Evolutionary conservation across 1,140 invertebrate genomes (phyloP), one percentile per base, ranked within the genome.

Genomic region (Dendroctonus ponderosae): DNA sequence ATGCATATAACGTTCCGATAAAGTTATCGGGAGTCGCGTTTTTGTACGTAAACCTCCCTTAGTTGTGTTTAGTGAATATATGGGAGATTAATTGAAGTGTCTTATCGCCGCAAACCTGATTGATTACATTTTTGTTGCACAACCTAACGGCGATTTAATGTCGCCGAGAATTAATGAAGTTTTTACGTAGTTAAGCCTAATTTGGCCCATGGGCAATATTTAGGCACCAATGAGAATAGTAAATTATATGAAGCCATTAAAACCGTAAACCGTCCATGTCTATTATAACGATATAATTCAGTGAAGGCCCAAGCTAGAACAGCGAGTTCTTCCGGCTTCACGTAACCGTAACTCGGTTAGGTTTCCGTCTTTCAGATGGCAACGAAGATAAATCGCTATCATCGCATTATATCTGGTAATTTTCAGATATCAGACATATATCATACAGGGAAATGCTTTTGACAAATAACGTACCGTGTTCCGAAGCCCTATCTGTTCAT

Each of bases 391-490:
- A 67, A 57, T 43, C 40, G 44, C 52, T 62, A 67, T 67, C 66
- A 43, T 67, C 66, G 53, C 51, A 62, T 67, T 56, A 62, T 62
- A 62, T 57, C 58, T 56, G 52, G 51, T 67, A 62, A 67, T 62
- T 67, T 66, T 62, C 60, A 56, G 66, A 67, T 67, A 67, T 62
- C 60, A 61, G 48, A 43, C 65, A 67, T 62, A 62, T 67, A 67
- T 67, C 66, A 67, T 67, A 62, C 59, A 52, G 42, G 66, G 65
- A 66, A 66, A 66, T 61, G 65, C 65, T 53, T 60, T 62, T 67
- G 66, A 67, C 66, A 67, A 67, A 67, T 67, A 67, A 67, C 66
- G 66, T 67, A 42, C 66, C 60, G 14, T 62, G 52, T 67, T 66
- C 40, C 56, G 56, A 59, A 7, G 38, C 26, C 52, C n/a, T 67